A percentile compares a stretch with the other conserved stretches of the same genome.
phyloP scores from a whole-genome alignment of 2,113 vertebrate species.

The Dissostichus mawsoni region DNA sequence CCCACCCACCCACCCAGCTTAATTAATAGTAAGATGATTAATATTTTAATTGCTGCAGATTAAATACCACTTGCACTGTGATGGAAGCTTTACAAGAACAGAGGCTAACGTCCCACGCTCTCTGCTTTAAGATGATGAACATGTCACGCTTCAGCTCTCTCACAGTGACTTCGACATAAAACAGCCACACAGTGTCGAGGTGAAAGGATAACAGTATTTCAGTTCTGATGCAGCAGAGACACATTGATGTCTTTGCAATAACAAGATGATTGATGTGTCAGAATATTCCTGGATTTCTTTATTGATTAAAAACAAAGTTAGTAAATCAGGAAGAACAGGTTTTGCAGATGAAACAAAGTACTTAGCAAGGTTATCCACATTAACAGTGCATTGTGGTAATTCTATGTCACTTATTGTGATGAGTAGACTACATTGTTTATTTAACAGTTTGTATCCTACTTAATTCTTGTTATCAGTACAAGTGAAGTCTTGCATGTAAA shows the following conservation, averaged over 20 bases:
- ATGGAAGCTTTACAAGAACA: conserved; percentile 38
- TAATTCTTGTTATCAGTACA: not conserved
- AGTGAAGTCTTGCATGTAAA: no score
- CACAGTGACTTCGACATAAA: not conserved
- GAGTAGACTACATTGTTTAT: not conserved
- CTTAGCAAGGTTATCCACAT: not conserved
- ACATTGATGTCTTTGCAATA: conserved; percentile 1
- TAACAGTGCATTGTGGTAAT: not conserved
- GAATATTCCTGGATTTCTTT: not conserved
- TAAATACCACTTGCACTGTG: conserved; percentile 68
- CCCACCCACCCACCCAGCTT: conserved; percentile 85
- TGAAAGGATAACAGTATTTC: conserved; percentile 4
- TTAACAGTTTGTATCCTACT: not conserved
- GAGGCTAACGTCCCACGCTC: conserved; percentile 11
- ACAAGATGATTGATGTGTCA: not conserved
- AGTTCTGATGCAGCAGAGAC: conserved; percentile 4
- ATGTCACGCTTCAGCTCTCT: conserved; percentile 30
- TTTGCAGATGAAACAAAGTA: not conserved
- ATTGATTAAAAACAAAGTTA: not conserved
- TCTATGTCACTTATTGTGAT: not conserved
- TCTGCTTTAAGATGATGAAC: conserved; percentile 46
- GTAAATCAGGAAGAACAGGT: not conserved
- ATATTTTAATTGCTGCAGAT: conserved; percentile 85
- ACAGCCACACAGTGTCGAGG: conserved; percentile 1
- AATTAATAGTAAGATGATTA: conserved; percentile 88